phyloP scores from a whole-genome alignment of 37 sponge, comb jelly and placozoan genomes.

The Ianthella basta region DNA sequence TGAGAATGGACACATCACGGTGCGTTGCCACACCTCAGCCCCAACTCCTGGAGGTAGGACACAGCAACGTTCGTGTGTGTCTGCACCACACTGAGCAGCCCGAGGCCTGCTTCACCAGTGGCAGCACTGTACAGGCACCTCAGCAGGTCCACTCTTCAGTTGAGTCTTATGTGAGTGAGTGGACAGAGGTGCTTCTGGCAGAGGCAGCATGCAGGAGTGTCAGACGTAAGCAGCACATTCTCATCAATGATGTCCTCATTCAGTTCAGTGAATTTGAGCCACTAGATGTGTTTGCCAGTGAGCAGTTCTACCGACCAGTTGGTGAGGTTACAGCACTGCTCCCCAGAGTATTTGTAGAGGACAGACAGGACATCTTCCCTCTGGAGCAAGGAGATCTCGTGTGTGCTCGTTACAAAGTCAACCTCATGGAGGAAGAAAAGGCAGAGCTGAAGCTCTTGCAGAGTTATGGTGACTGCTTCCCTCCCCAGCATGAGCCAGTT shows the following conservation, averaged over 20 bases:
- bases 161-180: no score
- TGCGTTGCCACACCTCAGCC: not conserved
- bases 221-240: no score
- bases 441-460: not conserved
- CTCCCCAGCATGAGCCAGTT: not conserved
- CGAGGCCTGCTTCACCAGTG: slow-evolving; percentile 9
- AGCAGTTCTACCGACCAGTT: not conserved
- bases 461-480: not conserved
- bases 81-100: slow-evolving; percentile 20
- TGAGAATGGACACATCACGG: no score
- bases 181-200: no score
- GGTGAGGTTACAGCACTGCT: slow-evolving; percentile 8
- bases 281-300: no score
- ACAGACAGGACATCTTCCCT: slow-evolving; percentile 26
- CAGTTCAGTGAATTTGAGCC: no score
- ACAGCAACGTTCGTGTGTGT: not conserved
- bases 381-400: slow-evolving; percentile 54
- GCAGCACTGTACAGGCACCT: not conserved
- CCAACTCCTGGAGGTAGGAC: slow-evolving; percentile 9
- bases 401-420: slow-evolving; percentile 61
- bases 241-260: no score
- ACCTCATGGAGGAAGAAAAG: not conserved
- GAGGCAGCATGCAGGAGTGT: no score
- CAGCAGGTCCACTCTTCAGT: no score
- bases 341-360: slow-evolving; percentile 6